phyloP scores from a whole-genome alignment of 2,888 invertebrate genomes.

The Meteorus colon region DNA sequence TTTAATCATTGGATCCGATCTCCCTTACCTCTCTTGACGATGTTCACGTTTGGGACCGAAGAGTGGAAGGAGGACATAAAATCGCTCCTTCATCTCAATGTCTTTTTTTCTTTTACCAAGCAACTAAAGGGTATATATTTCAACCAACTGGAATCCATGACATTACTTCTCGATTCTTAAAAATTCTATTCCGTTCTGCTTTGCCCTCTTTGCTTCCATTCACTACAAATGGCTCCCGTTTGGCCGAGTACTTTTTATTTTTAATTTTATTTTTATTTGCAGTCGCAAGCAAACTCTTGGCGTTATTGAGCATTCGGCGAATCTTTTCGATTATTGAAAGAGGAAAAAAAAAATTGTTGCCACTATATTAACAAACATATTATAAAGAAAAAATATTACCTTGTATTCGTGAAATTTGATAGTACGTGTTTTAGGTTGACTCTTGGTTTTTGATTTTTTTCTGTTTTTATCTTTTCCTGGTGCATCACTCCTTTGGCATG shows the following conservation, averaged over 20 bases:
- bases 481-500: slow-evolving; percentile 78
- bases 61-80: neutral
- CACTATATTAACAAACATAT: neutral
- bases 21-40: slow-evolving; percentile 49
- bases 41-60: slow-evolving; percentile 14
- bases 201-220: neutral
- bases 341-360: slow-evolving; percentile 17
- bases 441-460: slow-evolving; percentile 88
- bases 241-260: slow-evolving; percentile 1
- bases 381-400: slow-evolving; percentile 64
- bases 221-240: neutral
- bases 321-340: slow-evolving; percentile 10
- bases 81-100: neutral
- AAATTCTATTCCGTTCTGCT: neutral
- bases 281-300: slow-evolving; percentile 14
- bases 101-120: neutral
- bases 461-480: slow-evolving; percentile 81
- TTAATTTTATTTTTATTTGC: slow-evolving; percentile 20
- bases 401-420: slow-evolving; percentile 99
- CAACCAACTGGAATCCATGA: neutral
- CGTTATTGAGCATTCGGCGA: slow-evolving; percentile 18
- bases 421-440: slow-evolving; percentile 86
- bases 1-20: slow-evolving; percentile 70
- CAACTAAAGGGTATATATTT: neutral
- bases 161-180: neutral